A percentile compares a stretch with the other conserved stretches of the same genome.
phyloP scores from a whole-genome alignment of 2,113 vertebrate species.

The Spea multiplicata region DNA sequence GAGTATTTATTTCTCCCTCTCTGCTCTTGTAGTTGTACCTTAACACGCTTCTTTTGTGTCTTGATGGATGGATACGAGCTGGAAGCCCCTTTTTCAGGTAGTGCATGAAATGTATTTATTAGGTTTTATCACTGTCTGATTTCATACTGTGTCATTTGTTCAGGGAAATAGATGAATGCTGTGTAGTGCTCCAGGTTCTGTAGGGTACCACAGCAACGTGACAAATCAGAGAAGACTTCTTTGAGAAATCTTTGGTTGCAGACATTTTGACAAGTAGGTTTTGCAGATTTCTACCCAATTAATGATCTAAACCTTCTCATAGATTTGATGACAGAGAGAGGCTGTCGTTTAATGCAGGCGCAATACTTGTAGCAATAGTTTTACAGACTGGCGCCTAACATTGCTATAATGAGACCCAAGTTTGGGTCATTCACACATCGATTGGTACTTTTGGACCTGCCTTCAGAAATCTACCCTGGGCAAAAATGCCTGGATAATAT shows the following conservation, averaged over 20 bases:
- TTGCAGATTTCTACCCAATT: background rate
- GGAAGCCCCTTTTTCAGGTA: conserved; percentile 55
- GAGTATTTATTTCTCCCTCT: conserved; percentile 55
- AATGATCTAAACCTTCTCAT: too few relatives aligned
- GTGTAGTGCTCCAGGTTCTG: conserved; percentile 56
- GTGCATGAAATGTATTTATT: conserved; percentile 71
- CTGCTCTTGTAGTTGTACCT: background rate
- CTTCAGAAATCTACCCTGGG: too few relatives aligned
- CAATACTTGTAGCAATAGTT: too few relatives aligned
- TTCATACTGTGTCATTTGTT: conserved; percentile 64
- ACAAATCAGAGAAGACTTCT: conserved; percentile 51
- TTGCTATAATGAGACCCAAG: too few relatives aligned
- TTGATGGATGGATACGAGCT: conserved; percentile 61
- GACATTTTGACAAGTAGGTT: conserved; percentile 55
- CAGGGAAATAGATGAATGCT: conserved; percentile 61
- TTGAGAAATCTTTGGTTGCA: conserved; percentile 33
- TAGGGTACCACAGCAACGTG: conserved; percentile 58
- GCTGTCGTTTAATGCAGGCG: too few relatives aligned
- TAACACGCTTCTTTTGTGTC: conserved; percentile 55
- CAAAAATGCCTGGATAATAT: too few relatives aligned
- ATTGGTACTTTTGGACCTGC: too few relatives aligned
- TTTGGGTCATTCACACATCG: too few relatives aligned
- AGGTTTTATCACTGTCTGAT: conserved; percentile 69
- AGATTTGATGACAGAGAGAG: too few relatives aligned
- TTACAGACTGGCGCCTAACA: too few relatives aligned